Base-by-base conservation (phyloP, 2,888 invertebrate species). In the Hyposoter dolosus region DNA sequence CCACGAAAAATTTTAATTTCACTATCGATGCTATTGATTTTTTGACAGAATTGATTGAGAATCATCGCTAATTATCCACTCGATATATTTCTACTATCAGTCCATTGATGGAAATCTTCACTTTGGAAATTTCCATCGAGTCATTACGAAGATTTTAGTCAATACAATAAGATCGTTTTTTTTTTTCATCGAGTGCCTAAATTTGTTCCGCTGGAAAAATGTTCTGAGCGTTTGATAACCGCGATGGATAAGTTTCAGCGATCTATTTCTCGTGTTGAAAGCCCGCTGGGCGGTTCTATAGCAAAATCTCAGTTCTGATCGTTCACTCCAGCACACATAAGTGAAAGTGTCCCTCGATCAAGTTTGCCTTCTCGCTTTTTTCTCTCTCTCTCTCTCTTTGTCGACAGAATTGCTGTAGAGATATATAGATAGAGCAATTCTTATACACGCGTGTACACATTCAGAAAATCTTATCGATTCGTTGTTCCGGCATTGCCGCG, bases 271-370 rank as follows among this genome's bases (percentile, higher is more conserved):
- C 40, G 32, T 19, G 40, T 47, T 76, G 7, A 56, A 56, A 47
- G 19, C 56, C 43, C 50, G n/a, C 19, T 77, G 78, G 32, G 43
- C 43, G 23, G 23, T 9, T 50, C 50, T 68, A n/a, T 12, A 28
- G 63, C 78, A 77, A 77, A 63, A 83, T 83, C 65, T 23, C 43
- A 76, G 28, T 77, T 72, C 56, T 53, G 81, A 56, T 81, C 56
- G 68, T 63, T 81, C 50, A 35, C 63, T 77, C 63, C 60, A n/a
- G n/a, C n/a, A 65, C 69, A 81, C 68, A 76, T 68, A 87, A 89
- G 89, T 89, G 89, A 89, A 89, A 89, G 89, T 89, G 89, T 89
- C 89, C 87, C 88, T 84, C 83, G 89, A 84, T 86, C 84, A 82
- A 83, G 85, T 78, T 85, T 53, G 78, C 66, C 69, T 85, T 80